These are phyloP conservation scores for Poecilus cupreus DNA, from an alignment of 2,888 invertebrate genomes.

Conservation along the genomic window DNA sequence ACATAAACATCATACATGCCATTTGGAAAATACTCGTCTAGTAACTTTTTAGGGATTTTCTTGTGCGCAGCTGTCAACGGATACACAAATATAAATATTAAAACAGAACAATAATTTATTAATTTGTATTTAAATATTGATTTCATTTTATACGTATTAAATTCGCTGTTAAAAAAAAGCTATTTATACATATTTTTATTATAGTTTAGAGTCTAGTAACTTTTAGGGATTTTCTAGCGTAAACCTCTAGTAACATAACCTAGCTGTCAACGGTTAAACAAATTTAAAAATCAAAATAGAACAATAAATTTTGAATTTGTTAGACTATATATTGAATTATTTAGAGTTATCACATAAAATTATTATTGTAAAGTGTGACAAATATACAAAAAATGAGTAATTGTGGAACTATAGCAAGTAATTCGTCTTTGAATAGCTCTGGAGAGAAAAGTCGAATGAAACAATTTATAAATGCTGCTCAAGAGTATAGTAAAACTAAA, in stretches of 20 bases:
- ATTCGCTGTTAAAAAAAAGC: too few species aligned
- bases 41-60: conserved; percentile 14
- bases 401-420: background rate
- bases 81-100: too few species aligned
- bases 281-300: conserved; percentile 50
- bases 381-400: conserved; percentile 29
- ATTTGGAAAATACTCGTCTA: background rate
- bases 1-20: conserved; percentile 14
- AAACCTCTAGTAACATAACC: background rate
- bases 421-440: background rate
- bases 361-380: background rate
- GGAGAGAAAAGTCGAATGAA: conserved; percentile 71
- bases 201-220: too few species aligned
- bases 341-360: conserved; percentile 21
- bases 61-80: too few species aligned
- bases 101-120: too few species aligned
- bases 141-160: too few species aligned
- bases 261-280: conserved; percentile 56
- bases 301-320: conserved; percentile 12
- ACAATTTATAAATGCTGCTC: conserved; percentile 75
- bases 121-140: too few species aligned
- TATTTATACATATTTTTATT: too few species aligned
- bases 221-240: too few species aligned
- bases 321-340: background rate
- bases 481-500: conserved; percentile 75